A percentile compares a stretch with the other conserved stretches of the same genome.
These are phyloP conservation scores for Leptinotarsa peninsularis DNA, from an alignment of 2,888 invertebrate genomes.

Conservation along the genomic window DNA sequence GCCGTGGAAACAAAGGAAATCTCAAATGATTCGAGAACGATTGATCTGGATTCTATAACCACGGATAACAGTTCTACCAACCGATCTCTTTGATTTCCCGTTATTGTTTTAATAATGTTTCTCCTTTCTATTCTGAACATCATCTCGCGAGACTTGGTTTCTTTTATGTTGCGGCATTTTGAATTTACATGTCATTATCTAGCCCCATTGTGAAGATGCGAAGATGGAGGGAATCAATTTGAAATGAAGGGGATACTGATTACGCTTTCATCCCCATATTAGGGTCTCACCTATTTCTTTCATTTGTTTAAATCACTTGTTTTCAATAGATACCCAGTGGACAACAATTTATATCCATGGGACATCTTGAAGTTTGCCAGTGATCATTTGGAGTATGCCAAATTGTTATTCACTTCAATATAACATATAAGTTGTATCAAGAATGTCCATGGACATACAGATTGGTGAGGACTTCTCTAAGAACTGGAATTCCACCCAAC, in stretches of 20 bases:
- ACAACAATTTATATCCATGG: too few species aligned
- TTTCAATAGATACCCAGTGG: too few species aligned
- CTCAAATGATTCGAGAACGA: conserved; percentile 59
- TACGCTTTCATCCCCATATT: neutral
- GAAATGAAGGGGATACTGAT: conserved; percentile 1
- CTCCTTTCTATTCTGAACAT: conserved; percentile 51
- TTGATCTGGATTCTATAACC: conserved; percentile 61
- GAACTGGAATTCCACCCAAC: neutral
- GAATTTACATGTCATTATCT: conserved; percentile 17
- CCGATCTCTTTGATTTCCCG: conserved; percentile 62
- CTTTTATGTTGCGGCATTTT: conserved; percentile 20
- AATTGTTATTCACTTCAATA: too few species aligned
- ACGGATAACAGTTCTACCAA: conserved; percentile 60
- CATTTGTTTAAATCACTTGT: neutral
- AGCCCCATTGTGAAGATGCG: neutral
- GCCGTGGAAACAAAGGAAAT: conserved; percentile 53
- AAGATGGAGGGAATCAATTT: conserved; percentile 9
- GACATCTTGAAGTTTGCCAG: too few species aligned
- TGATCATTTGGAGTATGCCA: too few species aligned
- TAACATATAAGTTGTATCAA: too few species aligned
- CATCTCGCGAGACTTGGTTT: conserved; percentile 10
- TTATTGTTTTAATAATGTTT: conserved; percentile 63
- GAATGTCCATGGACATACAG: too few species aligned
- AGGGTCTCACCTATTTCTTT: neutral
- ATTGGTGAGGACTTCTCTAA: too few species aligned